Evolutionary conservation across 2,113 vertebrate species (phyloP), one percentile per base, ranked within the genome.

Genomic region (Epinephelus moara): DNA sequence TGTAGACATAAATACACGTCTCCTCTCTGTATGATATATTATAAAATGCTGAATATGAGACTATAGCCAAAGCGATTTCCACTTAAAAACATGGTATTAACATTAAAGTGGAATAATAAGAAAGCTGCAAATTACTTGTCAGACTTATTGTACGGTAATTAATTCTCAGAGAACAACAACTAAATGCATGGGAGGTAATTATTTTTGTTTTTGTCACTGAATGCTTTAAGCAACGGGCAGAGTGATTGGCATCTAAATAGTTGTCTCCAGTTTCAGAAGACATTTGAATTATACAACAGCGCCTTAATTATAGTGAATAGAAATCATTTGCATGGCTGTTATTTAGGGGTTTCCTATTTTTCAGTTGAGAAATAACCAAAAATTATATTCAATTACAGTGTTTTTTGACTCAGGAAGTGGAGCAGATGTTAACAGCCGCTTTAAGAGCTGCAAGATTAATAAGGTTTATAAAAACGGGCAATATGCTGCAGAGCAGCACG

Each of bases 301-400:
- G 56, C 60, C 59, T 86, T 86, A 79, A 91, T 86, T 86, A 80
- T 40, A 6, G 50, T 18, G 59, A 92, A 80, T 25, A 60, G 12
- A 89, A 70, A 64, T 78, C 4, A 61, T 62, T 78, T 84, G 78
- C 66, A 53, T 53, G 33, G 55, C 66, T 77, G n/a, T 45, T 81
- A 57, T 59, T 68, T 21, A 52, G 18, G 63, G 52, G 49, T 63
- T 63, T 70, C 53, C 18, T 27, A 21, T 42, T 77, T 78, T 84
- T 70, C 25, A 1, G 42, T 57, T 53, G 19, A 59, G 21, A 84
- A 75, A 82, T 76, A 68, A 50, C 30, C 45, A 11, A 2, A 61
- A 79, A 60, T 84, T 33, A 70, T 69, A 71, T 79, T 70, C 66
- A 79, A 83, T 79, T 45, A 17, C 33, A 30, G 56, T 64, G 49